Base-by-base conservation (phyloP, 2,888 invertebrate genomes). In the Drosophila antonietae region DNA sequence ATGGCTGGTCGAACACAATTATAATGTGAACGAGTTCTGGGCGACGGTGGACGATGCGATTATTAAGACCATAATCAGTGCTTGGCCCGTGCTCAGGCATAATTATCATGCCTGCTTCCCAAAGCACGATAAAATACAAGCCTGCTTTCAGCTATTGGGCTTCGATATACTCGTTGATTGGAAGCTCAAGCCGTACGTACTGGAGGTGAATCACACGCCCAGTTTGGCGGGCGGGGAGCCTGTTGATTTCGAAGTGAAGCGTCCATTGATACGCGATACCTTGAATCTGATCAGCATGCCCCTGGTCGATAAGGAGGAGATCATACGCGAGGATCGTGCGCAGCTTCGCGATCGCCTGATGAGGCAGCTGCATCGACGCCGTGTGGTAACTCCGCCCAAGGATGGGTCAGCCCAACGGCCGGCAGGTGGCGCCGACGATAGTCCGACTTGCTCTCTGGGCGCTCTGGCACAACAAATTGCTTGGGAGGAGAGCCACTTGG, bases 151-250 rank as follows among this genome's bases (percentile, higher is more conserved):
- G 93, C 95, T 98, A 67, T 94, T 98, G 39, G 98, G 98, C 28
- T 97, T 97, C 88, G 98, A 98, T 92, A 96, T 98, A 81, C 94
- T 98, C 49, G 93, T 98, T 44, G 98, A 98, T 92, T 95, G 96
- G 91, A 96, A 96, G 86, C 93, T 98, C 52, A 97, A 96, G 91
- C 98, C 98, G 0, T 97, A 95, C 90, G 95, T 98, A 63, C 93
- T 98, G 69, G 98, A 98, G 94, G 97, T 97, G 7, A 98, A 98
- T 93, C 98, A 98, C 92, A 98, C 98, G 10, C 98, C 98, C 0
- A 98, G 98, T 12, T 92, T 98, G 97, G 91, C 97, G 12, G 97
- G 97, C 91, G 96, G 97, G 1, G 95, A 95, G 73, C 39, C 31
- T 7, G 93, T 98, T 51, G 98, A 98, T 92, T 94, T 95, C 73